Conservation (phyloP, 2,888 invertebrate genomes). For the Caenorhabditis sp. region DNA sequence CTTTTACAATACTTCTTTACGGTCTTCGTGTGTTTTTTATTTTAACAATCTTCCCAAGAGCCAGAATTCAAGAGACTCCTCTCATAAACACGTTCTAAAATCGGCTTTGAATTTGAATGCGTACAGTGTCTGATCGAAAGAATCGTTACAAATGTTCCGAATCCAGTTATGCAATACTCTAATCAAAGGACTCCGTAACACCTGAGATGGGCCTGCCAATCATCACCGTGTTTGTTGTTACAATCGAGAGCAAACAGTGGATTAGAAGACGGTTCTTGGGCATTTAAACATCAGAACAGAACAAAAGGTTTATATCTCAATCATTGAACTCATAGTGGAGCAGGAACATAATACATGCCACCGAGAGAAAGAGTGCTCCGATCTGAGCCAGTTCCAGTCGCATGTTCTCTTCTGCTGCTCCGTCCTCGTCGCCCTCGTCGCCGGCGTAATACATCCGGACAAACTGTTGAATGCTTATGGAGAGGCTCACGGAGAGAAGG, state of each 20-base stretch:
- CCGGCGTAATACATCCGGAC: conserved; percentile 7
- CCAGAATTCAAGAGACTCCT: too few relatives aligned
- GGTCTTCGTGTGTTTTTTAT: too few relatives aligned
- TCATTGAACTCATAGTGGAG: background rate
- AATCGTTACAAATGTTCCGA: background rate
- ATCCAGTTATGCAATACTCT: background rate
- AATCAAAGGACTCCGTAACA: background rate
- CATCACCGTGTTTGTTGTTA: background rate
- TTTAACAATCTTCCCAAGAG: too few relatives aligned
- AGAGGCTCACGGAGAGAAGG: background rate
- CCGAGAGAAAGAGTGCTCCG: background rate
- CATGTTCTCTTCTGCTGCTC: too few relatives aligned
- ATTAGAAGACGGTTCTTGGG: background rate
- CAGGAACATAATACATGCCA: background rate
- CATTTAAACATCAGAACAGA: too few relatives aligned
- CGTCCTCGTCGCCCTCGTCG: conserved; percentile 7
- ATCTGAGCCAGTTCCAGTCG: background rate
- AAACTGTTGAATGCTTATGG: conserved; percentile 12
- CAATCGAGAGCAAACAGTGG: background rate
- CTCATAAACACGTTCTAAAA: too few relatives aligned
- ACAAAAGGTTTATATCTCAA: background rate
- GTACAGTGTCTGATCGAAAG: too few relatives aligned
- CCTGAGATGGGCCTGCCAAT: background rate
- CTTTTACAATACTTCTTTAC: too few relatives aligned
- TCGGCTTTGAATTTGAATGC: too few relatives aligned